Evolutionary conservation across 2,888 invertebrate genomes (phyloP).

Genomic region (Zhengitettix transpicula): DNA sequence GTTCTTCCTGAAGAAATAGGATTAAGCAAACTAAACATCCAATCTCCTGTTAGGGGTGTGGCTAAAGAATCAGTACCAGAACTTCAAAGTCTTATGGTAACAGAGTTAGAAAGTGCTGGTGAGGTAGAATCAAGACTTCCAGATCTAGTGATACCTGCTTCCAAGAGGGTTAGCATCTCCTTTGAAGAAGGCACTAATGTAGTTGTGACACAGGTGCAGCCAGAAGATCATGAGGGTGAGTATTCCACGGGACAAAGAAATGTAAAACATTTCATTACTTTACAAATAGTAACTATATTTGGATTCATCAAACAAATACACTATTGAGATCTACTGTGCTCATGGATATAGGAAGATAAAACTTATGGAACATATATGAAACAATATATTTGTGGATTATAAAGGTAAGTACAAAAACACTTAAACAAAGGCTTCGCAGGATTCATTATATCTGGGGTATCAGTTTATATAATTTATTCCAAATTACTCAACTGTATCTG

Average conservation of each 20-base stretch:
- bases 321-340: too few relatives aligned
- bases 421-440: too few relatives aligned
- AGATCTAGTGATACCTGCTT: constrained; percentile 25
- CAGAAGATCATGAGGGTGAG: constrained; percentile 33
- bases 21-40: constrained; percentile 15
- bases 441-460: too few relatives aligned
- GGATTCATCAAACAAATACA: neutral
- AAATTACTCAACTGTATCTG: too few relatives aligned
- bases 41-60: constrained; percentile 18
- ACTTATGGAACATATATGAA: too few relatives aligned
- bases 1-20: constrained; percentile 18
- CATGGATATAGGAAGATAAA: too few relatives aligned
- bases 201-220: constrained; percentile 29
- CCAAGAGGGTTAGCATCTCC: constrained; percentile 26
- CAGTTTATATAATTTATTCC: too few relatives aligned
- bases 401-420: too few relatives aligned
- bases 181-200: constrained; percentile 24
- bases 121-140: constrained; percentile 29
- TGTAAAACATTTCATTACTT: too few relatives aligned
- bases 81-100: constrained; percentile 30
- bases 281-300: too few relatives aligned
- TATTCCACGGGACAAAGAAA: constrained; percentile 14
- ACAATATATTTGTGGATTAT: too few relatives aligned
- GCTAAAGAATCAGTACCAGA: constrained; percentile 21
- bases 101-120: constrained; percentile 29